Evolutionary conservation across 2,888 invertebrate genomes (phyloP).

Genomic region (Aspidiotus destructor): DNA sequence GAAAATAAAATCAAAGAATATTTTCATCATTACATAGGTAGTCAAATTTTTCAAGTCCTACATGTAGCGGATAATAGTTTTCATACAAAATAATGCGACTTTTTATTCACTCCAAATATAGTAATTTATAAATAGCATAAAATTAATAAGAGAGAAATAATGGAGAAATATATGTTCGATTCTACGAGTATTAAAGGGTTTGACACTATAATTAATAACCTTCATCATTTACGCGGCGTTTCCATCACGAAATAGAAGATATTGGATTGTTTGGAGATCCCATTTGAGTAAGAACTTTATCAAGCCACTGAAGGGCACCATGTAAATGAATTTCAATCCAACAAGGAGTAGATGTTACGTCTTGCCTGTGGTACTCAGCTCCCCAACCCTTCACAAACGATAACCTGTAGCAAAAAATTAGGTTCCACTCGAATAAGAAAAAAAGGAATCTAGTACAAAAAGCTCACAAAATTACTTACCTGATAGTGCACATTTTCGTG

Average conservation of each 20-base stretch:
- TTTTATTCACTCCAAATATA: no score
- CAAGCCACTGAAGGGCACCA: conserved; percentile 96
- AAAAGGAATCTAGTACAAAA: neutral
- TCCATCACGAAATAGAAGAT: conserved; percentile 75
- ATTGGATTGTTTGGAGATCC: conserved; percentile 95
- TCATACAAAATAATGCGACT: no score
- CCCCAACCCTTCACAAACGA: conserved; percentile 99
- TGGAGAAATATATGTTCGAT: neutral
- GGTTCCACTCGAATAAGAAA: neutral
- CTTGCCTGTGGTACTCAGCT: conserved; percentile 97
- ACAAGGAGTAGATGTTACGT: conserved; percentile 97
- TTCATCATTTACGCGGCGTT: neutral
- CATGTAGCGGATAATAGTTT: no score
- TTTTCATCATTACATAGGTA: no score
- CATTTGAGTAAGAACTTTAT: conserved; percentile 97
- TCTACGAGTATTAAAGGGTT: neutral
- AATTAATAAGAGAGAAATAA: neutral
- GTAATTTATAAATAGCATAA: neutral
- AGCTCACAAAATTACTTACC: conserved; percentile 41
- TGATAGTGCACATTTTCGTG: conserved; percentile 98
- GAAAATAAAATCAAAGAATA: no score
- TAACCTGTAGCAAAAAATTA: conserved; percentile 53
- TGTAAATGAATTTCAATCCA: conserved; percentile 99
- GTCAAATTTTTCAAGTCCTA: no score
- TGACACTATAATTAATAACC: neutral